phyloP scores from a whole-genome alignment of 2,888 invertebrate genomes.

The Calliopum simillimum region DNA sequence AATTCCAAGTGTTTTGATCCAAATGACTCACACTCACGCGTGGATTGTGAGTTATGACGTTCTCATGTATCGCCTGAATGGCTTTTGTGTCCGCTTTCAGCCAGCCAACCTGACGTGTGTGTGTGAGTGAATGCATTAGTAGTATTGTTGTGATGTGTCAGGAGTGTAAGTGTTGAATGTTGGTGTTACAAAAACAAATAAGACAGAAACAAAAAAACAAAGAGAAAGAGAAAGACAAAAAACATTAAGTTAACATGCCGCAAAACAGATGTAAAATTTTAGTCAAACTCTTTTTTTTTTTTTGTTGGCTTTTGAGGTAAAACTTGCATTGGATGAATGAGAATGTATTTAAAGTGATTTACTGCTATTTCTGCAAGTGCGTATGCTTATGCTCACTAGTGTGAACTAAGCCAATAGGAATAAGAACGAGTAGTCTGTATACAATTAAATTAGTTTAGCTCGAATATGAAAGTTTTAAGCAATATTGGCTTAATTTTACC shows the following conservation, averaged over 20 bases:
- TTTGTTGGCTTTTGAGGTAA: not conserved
- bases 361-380: not conserved
- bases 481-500: no score
- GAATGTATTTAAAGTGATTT: conserved; percentile 22
- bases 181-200: conserved; percentile 22
- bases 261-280: conserved; percentile 44
- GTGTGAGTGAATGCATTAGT: conserved; percentile 14
- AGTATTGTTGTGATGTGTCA: conserved; percentile 31
- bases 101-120: conserved; percentile 83
- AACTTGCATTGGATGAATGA: not conserved
- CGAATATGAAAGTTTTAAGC: no score
- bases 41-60: conserved; percentile 92
- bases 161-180: conserved; percentile 26
- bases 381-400: not conserved
- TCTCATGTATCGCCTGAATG: conserved; percentile 91
- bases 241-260: conserved; percentile 38
- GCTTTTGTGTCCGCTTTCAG: conserved; percentile 93
- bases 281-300: conserved; percentile 18
- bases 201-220: conserved; percentile 2
- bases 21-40: conserved; percentile 86
- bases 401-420: not conserved
- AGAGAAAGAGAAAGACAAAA: conserved; percentile 19
- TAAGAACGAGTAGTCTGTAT: no score
- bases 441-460: no score
- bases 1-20: conserved; percentile 89